phyloP scores from a whole-genome alignment of 2,888 invertebrate species.

The Elegia similella region DNA sequence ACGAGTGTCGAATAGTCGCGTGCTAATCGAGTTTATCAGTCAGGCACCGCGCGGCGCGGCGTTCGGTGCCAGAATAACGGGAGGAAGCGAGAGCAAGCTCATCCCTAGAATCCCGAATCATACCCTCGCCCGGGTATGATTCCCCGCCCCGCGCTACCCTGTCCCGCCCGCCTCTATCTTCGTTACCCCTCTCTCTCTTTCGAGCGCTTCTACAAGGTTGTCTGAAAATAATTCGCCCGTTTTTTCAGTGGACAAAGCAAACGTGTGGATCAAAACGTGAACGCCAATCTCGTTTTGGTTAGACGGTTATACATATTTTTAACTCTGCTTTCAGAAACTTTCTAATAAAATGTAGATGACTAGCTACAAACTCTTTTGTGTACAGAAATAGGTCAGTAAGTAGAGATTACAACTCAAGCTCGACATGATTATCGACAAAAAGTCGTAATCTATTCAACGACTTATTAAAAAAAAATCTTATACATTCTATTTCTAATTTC shows the following conservation, averaged over 20 bases:
- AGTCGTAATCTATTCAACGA: no score
- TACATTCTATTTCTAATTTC: no score
- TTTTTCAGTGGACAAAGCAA: slow-evolving; percentile 42
- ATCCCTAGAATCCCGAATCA: slow-evolving; percentile 82
- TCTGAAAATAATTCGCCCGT: slow-evolving; percentile 52
- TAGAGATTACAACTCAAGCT: no score
- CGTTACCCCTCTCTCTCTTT: slow-evolving; percentile 75
- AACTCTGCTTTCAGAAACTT: background rate
- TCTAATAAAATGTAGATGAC: background rate
- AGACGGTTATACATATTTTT: background rate
- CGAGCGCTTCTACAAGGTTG: slow-evolving; percentile 63
- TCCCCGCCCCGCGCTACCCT: slow-evolving; percentile 48
- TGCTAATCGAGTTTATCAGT: slow-evolving; percentile 46
- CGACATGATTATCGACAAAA: no score
- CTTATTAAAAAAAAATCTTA: no score
- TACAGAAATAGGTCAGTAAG: background rate
- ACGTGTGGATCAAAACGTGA: slow-evolving; percentile 8
- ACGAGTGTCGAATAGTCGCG: slow-evolving; percentile 40
- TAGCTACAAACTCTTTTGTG: background rate
- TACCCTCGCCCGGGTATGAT: slow-evolving; percentile 65
- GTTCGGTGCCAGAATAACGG: slow-evolving; percentile 76
- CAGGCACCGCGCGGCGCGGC: slow-evolving; percentile 55
- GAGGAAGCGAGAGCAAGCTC: slow-evolving; percentile 79
- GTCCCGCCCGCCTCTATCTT: slow-evolving; percentile 65
- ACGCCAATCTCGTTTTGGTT: background rate